Conservation (phyloP, 2,888 invertebrate genomes). For the Sminthurinus aureus region DNA sequence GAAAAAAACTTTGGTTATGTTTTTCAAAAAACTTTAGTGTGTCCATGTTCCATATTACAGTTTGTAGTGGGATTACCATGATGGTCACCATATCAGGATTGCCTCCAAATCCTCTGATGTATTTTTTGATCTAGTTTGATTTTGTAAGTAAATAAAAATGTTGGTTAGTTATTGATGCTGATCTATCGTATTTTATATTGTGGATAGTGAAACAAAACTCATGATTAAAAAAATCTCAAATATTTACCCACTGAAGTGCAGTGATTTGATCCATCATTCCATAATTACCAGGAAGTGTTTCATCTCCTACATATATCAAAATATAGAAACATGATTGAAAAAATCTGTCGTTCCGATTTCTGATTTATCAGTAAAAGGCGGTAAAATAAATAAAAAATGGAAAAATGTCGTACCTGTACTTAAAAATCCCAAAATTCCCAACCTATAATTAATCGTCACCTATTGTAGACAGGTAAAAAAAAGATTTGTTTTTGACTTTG, state of each 20-base stretch:
- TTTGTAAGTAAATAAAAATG: neutral
- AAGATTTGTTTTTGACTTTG: neutral
- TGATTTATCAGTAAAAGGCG: too few species aligned
- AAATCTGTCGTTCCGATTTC: too few species aligned
- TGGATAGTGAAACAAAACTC: neutral
- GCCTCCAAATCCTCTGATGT: conserved; percentile 35
- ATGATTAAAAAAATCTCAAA: neutral
- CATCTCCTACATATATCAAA: conserved; percentile 7
- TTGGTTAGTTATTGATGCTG: neutral
- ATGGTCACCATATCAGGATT: conserved; percentile 63
- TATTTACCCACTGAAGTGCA: conserved; percentile 36
- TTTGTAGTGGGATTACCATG: too few species aligned
- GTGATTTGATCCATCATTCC: conserved; percentile 46
- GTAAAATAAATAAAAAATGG: too few species aligned
- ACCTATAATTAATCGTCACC: conserved; percentile 74
- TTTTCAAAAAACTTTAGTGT: too few species aligned
- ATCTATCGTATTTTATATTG: neutral
- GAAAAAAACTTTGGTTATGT: conserved; percentile 63
- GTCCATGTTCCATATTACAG: too few species aligned
- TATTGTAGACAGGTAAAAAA: neutral
- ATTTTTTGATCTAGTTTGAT: conserved; percentile 4
- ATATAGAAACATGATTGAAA: too few species aligned
- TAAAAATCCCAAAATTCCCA: conserved; percentile 62
- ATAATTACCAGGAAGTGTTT: conserved; percentile 47
- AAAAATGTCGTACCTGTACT: conserved; percentile 36